These are phyloP conservation scores for Echinops telfairi DNA, from an alignment of 2,113 vertebrate species.

Conservation along the genomic window DNA sequence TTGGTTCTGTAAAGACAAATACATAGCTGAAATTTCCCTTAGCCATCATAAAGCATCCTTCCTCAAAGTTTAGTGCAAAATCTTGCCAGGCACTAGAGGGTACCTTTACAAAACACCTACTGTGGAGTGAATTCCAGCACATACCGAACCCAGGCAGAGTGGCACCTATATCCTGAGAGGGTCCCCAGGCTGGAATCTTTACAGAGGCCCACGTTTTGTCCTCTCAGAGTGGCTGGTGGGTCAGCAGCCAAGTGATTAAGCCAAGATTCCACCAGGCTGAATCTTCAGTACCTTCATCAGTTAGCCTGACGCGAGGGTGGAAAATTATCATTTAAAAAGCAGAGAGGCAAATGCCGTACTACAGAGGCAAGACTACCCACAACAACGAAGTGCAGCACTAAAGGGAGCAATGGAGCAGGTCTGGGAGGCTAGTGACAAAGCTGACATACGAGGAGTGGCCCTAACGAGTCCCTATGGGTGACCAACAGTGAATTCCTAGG, in stretches of 20 bases:
- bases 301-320: neutral
- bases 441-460: conserved; percentile 24
- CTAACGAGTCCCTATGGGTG: neutral
- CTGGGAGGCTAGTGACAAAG: conserved; percentile 38
- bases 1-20: conserved; percentile 91
- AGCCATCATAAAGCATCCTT: conserved; percentile 24
- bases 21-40: conserved; percentile 34
- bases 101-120: neutral
- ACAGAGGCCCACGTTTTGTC: neutral
- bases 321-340: conserved; percentile 3
- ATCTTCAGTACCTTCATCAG: neutral
- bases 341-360: conserved; percentile 32
- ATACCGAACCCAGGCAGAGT: neutral
- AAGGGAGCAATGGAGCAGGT: neutral
- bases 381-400: conserved; percentile 50
- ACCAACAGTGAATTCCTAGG: neutral
- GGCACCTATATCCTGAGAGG: neutral
- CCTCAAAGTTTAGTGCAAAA: conserved; percentile 52
- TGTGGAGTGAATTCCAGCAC: neutral
- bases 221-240: neutral
- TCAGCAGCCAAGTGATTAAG: neutral
- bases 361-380: conserved; percentile 15
- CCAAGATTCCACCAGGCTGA: neutral
- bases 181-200: neutral
- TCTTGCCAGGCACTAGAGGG: neutral